Evolutionary conservation across 2,888 invertebrate genomes (phyloP).

Genomic region (Trissoscelio sp.): DNA sequence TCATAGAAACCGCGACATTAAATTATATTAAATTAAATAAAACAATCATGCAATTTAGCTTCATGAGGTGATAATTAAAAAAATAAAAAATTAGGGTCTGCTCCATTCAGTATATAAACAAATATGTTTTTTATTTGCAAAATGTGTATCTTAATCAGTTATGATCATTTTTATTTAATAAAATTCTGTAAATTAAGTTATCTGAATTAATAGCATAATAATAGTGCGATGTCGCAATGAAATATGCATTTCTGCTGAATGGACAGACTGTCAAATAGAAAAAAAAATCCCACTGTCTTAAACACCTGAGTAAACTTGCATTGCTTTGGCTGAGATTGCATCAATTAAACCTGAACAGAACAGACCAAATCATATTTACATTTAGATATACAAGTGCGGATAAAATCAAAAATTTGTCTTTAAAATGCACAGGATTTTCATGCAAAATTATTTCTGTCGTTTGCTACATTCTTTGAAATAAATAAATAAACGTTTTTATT

Average conservation of each 20-base stretch:
- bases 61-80: not conserved
- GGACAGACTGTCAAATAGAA: constrained; percentile 77
- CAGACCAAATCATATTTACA: constrained; percentile 80
- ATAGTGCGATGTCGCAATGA: too few species aligned
- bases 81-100: constrained; percentile 73
- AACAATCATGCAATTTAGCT: not conserved
- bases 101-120: constrained; percentile 81
- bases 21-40: not conserved
- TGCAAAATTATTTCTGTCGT: constrained; percentile 52
- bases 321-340: constrained; percentile 81
- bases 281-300: constrained; percentile 72
- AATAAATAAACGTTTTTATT: too few species aligned
- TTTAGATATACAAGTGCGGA: constrained; percentile 61
- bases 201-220: too few species aligned
- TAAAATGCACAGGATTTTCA: constrained; percentile 45
- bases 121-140: constrained; percentile 13
- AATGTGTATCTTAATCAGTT: too few species aligned
- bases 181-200: too few species aligned
- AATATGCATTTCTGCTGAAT: constrained; percentile 77
- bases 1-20: too few species aligned
- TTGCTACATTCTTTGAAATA: too few species aligned
- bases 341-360: constrained; percentile 83
- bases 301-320: constrained; percentile 83
- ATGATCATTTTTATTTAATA: too few species aligned
- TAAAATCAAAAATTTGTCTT: constrained; percentile 21